Conservation (phyloP, 2,113 vertebrate species). For the Thalassoma bifasciatum region DNA sequence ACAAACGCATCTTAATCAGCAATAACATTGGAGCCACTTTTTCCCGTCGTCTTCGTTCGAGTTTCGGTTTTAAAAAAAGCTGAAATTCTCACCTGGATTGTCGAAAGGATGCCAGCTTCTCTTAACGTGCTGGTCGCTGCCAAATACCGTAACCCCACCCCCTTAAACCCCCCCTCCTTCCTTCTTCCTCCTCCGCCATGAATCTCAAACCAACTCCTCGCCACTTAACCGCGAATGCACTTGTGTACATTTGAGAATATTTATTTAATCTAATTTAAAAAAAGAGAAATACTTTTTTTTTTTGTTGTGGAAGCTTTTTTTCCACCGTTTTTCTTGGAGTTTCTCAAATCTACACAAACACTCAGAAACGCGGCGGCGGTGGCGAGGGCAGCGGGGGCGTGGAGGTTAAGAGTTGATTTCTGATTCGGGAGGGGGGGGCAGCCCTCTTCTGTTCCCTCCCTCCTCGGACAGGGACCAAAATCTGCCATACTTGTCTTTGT, state of each 20-base stretch:
- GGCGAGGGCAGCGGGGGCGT: background rate
- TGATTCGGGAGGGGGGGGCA: slow-evolving; percentile 57
- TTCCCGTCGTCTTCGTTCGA: slow-evolving; percentile 8
- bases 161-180: background rate
- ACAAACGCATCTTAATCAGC: slow-evolving; percentile 65
- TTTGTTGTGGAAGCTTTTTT: slow-evolving; percentile 8
- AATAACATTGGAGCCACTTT: slow-evolving; percentile 63
- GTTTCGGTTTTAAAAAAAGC: slow-evolving; percentile 38
- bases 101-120: slow-evolving; percentile 46
- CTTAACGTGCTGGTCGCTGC: slow-evolving; percentile 62
- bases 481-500: slow-evolving; percentile 80
- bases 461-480: slow-evolving; percentile 81
- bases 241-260: slow-evolving; percentile 73
- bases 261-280: slow-evolving; percentile 71
- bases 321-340: slow-evolving; percentile 1
- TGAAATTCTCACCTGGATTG: slow-evolving; percentile 33
- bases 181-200: background rate
- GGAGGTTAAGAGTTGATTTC: slow-evolving; percentile 55
- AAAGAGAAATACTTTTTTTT: slow-evolving; percentile 5
- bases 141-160: slow-evolving; percentile 42
- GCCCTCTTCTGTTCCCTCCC: slow-evolving; percentile 54
- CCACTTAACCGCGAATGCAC: slow-evolving; percentile 53
- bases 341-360: slow-evolving; percentile 68
- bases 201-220: slow-evolving; percentile 68
- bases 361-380: background rate